Base-by-base conservation (phyloP, 2,888 invertebrate genomes). In the Eupithecia centaureata region DNA sequence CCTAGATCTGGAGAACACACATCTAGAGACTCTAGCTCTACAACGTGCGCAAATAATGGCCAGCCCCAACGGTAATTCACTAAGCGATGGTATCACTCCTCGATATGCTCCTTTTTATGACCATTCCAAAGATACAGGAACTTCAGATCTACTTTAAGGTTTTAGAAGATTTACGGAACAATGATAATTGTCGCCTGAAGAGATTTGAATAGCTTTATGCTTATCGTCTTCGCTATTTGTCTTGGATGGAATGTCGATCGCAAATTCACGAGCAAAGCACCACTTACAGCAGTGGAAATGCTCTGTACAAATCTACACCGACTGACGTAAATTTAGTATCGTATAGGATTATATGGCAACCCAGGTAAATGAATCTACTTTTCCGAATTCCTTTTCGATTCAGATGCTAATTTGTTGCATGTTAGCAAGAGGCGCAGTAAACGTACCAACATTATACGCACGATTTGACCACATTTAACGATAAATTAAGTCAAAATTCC, bases 101-200 rank as follows among this genome's bases (percentile, higher is more conserved):
- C 89, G 88, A 91, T 89, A 88, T 86, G 82, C 84, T 82, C 82
- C 81, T 91, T 90, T 91, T 92, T 92, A 91, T 88, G 88, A 89
- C 84, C 87, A 81, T 79, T 84, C 80, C 76, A 61, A 78, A 84
- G 85, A 87, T 86, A 86, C 79, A 85, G 85, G 87, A 88, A 87
- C 82, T 76, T 80, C 82, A 82, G 84, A 79, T 82, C 81, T 78
- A 79, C 77, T 72, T 71, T 78, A 77, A 65, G 68, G 61, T 66
- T 81, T 73, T 72, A 67, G 61, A 63, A 57, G 42, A 69, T 69
- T 65, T 63, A 65, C 60, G 54, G 63, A 51, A 56, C 70, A 60
- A 60, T 52, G 66, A 71, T 72, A 65, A 63, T 63, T 63, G 66
- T 72, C 68, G 63, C 66, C 28, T 33, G 38, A 63, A 63, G 57